phyloP scores from a whole-genome alignment of 2,113 vertebrate genomes.

The Anoura caudifer region DNA sequence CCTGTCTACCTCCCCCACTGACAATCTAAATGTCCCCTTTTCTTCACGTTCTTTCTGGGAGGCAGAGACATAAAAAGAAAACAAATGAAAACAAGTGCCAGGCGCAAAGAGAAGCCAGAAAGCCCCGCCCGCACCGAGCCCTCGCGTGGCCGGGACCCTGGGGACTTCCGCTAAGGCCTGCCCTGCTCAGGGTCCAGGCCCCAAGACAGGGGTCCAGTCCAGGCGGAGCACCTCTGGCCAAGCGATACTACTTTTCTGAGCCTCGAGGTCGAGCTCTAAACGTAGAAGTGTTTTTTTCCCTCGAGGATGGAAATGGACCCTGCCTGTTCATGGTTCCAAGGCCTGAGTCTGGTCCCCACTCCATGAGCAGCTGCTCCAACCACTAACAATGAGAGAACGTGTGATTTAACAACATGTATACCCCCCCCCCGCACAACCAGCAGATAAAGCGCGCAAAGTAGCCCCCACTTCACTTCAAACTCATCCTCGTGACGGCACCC shows the following conservation, averaged over 20 bases:
- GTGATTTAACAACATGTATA: no score
- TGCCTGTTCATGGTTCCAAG: background rate
- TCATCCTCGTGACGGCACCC: background rate
- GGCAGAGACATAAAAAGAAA: background rate
- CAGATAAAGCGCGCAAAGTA: background rate
- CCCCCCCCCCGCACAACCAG: no score
- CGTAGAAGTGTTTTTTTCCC: background rate
- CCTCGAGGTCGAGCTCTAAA: background rate
- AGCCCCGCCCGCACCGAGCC: accelerated
- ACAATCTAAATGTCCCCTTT: background rate
- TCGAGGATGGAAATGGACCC: background rate
- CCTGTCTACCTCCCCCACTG: accelerated
- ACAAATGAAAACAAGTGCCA: background rate
- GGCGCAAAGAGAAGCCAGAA: background rate
- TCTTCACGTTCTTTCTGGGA: background rate
- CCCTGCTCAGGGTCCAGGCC: background rate
- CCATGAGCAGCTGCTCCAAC: accelerated
- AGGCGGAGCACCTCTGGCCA: accelerated
- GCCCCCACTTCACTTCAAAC: background rate
- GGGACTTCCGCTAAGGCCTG: accelerated
- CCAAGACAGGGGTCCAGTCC: background rate
- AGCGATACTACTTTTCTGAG: accelerated
- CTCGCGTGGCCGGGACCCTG: accelerated
- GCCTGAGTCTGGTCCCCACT: accelerated
- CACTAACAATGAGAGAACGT: no score